Evolutionary conservation across 2,113 vertebrate species (phyloP), one percentile per base, ranked within the genome.

Genomic region (Numenius arquata): DNA sequence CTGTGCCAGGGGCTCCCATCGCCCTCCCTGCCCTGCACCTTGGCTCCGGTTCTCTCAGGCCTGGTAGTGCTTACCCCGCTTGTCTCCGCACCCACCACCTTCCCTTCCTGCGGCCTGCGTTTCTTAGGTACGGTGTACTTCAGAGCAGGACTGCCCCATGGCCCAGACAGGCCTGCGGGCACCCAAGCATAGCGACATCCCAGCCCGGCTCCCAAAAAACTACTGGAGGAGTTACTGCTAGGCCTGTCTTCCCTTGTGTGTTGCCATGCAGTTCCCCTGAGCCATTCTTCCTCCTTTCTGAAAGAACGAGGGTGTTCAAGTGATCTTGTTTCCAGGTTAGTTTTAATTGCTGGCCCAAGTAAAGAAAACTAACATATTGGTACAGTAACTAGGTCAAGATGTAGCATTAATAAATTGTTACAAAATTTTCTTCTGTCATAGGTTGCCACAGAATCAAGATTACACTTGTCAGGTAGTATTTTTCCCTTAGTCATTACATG

Each of bases 381-480:
- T 74, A 48, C 32, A 40, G 47, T 29, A 56, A 32, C 6, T 45
- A n/a, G 12, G 32, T 58, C 27, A 58, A 50, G 38, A 29, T 34
- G 22, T 36, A 52, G 12, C 48, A 25, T 40, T 53, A 47, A 59
- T 47, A 48, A 65, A 53, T 29, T 6, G n/a, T 38, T 71, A 41
- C 4, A 56, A 61, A 50, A 55, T 29, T n/a, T 34, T 2, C n/a
- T 43, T 22, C 10, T 15, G 9, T 5, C 7, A 3, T 0, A 1
- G 2, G 0, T 5, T 9, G 20, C 26, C 3, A 1, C 6, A 7
- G 17, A 23, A 9, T 15, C 38, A 12, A 1, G 15, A 2, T 48
- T 43, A 3, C 2, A 5, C 15, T 32, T 55, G 6, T 21, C 50
- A 59, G 36, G 40, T 52, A 21, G 38, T 36, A 36, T 18, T 88